Evolutionary conservation across 1,140 invertebrate species (phyloP).

Genomic region (Trichoplusia ni): DNA sequence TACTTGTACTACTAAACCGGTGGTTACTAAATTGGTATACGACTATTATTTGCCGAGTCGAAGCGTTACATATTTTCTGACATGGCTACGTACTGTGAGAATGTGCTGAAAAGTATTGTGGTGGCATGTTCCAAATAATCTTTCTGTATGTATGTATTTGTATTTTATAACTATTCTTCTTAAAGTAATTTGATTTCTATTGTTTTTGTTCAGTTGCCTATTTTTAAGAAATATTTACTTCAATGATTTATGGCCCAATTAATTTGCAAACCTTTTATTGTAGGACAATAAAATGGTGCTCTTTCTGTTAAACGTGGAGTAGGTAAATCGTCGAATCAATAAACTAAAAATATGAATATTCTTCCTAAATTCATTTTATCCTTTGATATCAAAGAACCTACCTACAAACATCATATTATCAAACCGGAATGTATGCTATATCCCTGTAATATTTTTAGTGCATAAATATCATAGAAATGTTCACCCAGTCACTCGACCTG

Average conservation of each 20-base stretch:
- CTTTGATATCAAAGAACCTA: not conserved
- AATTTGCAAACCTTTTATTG: not conserved
- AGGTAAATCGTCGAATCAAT: too few relatives aligned
- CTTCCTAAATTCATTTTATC: not conserved
- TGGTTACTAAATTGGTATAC: slow-evolving; percentile 15
- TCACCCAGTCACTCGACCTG: too few relatives aligned
- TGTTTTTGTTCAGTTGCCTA: slow-evolving; percentile 22
- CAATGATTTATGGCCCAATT: not conserved
- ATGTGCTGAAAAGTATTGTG: slow-evolving; percentile 53
- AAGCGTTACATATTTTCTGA: slow-evolving; percentile 35
- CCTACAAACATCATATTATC: too few relatives aligned
- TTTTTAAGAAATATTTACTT: slow-evolving; percentile 2
- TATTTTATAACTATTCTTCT: slow-evolving; percentile 26
- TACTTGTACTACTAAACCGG: slow-evolving; percentile 5
- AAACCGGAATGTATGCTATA: too few relatives aligned
- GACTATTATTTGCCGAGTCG: slow-evolving; percentile 43
- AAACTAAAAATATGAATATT: too few relatives aligned
- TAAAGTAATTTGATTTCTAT: not conserved
- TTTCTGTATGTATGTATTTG: slow-evolving; percentile 38
- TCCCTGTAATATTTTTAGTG: too few relatives aligned
- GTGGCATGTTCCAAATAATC: slow-evolving; percentile 47
- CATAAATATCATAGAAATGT: too few relatives aligned
- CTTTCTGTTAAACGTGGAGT: too few relatives aligned
- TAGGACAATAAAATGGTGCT: too few relatives aligned
- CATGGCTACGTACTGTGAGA: slow-evolving; percentile 51